Conservation (phyloP, 2,888 invertebrate species). For the Aporophyla nigra region DNA sequence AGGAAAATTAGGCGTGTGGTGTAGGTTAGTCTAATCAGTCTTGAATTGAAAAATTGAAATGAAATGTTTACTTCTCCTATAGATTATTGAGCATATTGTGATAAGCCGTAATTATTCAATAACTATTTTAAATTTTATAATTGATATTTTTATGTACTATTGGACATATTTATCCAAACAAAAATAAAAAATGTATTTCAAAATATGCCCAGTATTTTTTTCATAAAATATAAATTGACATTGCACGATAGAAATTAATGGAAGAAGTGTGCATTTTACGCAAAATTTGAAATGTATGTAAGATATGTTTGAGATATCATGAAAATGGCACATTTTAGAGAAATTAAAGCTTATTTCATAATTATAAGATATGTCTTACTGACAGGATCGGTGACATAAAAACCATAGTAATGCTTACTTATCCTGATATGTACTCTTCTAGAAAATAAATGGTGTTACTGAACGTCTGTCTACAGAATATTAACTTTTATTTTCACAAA, state of each 20-base stretch:
- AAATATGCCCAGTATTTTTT: constrained; percentile 41
- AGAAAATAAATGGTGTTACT: constrained; percentile 42
- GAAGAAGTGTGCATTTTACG: constrained; percentile 71
- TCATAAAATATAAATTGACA: constrained; percentile 63
- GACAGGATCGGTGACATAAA: constrained; percentile 31
- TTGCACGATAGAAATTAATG: constrained; percentile 66
- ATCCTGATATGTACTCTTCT: constrained; percentile 62
- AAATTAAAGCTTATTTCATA: constrained; percentile 75
- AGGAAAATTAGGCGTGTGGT: constrained; percentile 63
- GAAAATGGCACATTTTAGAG: constrained; percentile 77
- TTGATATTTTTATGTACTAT: constrained; percentile 37
- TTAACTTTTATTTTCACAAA: constrained; percentile 17
- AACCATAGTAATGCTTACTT: constrained; percentile 16
- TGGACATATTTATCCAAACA: constrained; percentile 27
- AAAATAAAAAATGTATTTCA: constrained; percentile 25
- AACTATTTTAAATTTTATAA: constrained; percentile 41
- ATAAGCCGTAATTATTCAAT: constrained; percentile 71
- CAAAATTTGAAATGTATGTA: constrained; percentile 61
- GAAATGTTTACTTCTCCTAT: constrained; percentile 63
- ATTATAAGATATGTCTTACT: constrained; percentile 40
- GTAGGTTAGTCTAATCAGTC: constrained; percentile 88
- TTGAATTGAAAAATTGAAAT: constrained; percentile 85
- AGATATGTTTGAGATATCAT: constrained; percentile 77
- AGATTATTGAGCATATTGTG: constrained; percentile 80
- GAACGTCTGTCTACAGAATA: constrained; percentile 34